Evolutionary conservation across 2,797 vertebrate genomes (phyloP).

Genomic region (Fringilla coelebs): DNA sequence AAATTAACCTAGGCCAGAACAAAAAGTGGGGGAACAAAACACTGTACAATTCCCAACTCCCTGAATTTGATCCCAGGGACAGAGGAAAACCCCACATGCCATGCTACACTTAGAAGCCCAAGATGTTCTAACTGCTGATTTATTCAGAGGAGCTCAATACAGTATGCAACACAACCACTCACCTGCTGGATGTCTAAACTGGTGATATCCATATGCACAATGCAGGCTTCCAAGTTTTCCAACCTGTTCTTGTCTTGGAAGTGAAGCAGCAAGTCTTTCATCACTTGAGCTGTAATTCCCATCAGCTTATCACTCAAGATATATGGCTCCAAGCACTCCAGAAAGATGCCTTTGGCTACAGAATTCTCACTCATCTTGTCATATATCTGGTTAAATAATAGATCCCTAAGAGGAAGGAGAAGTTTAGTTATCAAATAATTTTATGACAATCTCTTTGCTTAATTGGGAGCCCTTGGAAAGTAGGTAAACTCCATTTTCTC

Average conservation of each 20-base stretch:
- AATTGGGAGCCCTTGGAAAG: too few relatives aligned
- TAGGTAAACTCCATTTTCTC: not conserved
- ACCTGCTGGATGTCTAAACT: constrained; percentile 97
- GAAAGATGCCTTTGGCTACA: constrained; percentile 90
- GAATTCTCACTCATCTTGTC: constrained; percentile 88
- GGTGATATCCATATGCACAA: constrained; percentile 96
- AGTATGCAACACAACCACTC: not conserved
- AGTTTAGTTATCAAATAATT: not conserved
- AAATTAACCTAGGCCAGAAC: not conserved
- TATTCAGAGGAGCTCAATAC: not conserved
- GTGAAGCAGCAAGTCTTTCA: constrained; percentile 93
- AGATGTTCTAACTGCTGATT: not conserved
- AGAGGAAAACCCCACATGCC: not conserved
- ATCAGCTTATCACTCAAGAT: constrained; percentile 89
- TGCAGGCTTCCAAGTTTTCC: constrained; percentile 93
- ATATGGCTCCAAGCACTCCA: constrained; percentile 92
- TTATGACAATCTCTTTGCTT: not conserved
- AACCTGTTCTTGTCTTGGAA: constrained; percentile 91
- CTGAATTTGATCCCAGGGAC: not conserved
- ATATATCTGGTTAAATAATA: constrained; percentile 92
- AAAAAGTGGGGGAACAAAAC: not conserved
- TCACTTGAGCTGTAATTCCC: constrained; percentile 89
- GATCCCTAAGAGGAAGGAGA: constrained; percentile 75
- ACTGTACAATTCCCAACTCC: not conserved
- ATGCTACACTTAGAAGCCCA: not conserved